phyloP scores from a whole-genome alignment of 2,888 invertebrate species.

The Stomorhina lunata region DNA sequence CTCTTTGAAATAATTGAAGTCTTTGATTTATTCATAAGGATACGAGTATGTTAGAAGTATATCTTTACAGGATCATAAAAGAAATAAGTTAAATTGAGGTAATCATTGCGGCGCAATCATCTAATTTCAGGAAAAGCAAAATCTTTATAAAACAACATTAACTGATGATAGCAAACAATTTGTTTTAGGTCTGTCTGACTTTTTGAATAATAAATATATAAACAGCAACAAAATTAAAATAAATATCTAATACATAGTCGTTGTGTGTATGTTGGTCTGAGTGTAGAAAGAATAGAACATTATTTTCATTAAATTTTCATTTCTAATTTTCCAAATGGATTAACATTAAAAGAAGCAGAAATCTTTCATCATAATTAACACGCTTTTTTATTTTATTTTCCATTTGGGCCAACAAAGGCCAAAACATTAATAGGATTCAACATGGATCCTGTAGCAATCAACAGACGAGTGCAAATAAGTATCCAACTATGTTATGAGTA shows the following conservation, averaged over 20 bases:
- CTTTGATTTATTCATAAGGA: too few relatives aligned
- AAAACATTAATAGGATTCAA: conserved; percentile 24
- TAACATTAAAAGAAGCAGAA: conserved; percentile 76
- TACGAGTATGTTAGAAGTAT: too few relatives aligned
- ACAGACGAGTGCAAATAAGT: not conserved
- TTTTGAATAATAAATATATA: not conserved
- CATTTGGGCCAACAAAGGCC: conserved; percentile 26
- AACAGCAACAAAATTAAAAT: conserved; percentile 7
- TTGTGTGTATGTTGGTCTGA: too few relatives aligned
- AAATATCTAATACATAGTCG: not conserved
- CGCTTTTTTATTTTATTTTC: conserved; percentile 53
- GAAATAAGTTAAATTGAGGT: too few relatives aligned
- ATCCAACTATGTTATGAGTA: too few relatives aligned
- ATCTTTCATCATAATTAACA: conserved; percentile 78
- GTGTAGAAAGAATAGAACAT: conserved; percentile 65
- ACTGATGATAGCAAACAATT: not conserved
- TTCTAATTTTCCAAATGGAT: conserved; percentile 78
- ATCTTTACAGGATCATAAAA: too few relatives aligned
- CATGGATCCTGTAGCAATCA: conserved; percentile 10
- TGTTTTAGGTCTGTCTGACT: not conserved
- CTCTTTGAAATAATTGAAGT: too few relatives aligned
- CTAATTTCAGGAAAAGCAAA: not conserved
- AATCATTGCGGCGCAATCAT: not conserved
- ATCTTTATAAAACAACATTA: not conserved
- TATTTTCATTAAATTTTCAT: conserved; percentile 77